phyloP scores from a whole-genome alignment of 1,140 invertebrate species.

The Chlorops oryzae region DNA sequence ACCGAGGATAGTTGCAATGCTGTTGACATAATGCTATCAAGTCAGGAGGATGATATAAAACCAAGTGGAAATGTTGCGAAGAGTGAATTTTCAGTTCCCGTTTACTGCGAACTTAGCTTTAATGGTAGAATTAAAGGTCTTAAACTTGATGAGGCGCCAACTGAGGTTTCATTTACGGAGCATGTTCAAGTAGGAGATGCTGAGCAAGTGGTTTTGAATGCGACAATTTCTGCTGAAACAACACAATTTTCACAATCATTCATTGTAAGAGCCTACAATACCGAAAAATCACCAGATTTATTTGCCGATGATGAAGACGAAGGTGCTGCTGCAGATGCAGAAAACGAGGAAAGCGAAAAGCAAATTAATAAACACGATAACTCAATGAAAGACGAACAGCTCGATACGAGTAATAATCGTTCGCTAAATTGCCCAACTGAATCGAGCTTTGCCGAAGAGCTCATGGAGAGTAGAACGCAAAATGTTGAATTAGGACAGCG shows the following conservation, averaged over 20 bases:
- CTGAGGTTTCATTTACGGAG: not conserved
- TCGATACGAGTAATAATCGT: slow-evolving; percentile 17
- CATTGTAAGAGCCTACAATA: slow-evolving; percentile 27
- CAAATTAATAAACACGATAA: not conserved
- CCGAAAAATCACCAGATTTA: slow-evolving; percentile 41
- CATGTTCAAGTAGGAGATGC: too few species aligned
- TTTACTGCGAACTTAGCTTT: too few species aligned
- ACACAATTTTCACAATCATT: too few species aligned
- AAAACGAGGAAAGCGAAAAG: slow-evolving; percentile 18
- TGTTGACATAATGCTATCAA: slow-evolving; percentile 31
- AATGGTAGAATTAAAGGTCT: too few species aligned
- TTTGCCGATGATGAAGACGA: slow-evolving; percentile 43
- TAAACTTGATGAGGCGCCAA: slow-evolving; percentile 1
- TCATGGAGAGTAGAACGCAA: slow-evolving; percentile 16
- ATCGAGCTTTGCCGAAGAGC: slow-evolving; percentile 41
- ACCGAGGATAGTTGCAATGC: slow-evolving; percentile 46
- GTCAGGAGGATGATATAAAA: too few species aligned
- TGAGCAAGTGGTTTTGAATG: too few species aligned
- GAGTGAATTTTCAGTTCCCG: too few species aligned
- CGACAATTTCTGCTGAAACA: too few species aligned
- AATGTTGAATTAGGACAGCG: slow-evolving; percentile 17
- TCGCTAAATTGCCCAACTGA: slow-evolving; percentile 28
- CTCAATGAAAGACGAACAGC: slow-evolving; percentile 24
- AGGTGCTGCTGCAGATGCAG: slow-evolving; percentile 15
- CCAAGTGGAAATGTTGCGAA: too few species aligned